These are phyloP conservation scores for Pachyrhynchus sulphureomaculatus DNA, from an alignment of 1,140 invertebrate species.

Conservation along the genomic window DNA sequence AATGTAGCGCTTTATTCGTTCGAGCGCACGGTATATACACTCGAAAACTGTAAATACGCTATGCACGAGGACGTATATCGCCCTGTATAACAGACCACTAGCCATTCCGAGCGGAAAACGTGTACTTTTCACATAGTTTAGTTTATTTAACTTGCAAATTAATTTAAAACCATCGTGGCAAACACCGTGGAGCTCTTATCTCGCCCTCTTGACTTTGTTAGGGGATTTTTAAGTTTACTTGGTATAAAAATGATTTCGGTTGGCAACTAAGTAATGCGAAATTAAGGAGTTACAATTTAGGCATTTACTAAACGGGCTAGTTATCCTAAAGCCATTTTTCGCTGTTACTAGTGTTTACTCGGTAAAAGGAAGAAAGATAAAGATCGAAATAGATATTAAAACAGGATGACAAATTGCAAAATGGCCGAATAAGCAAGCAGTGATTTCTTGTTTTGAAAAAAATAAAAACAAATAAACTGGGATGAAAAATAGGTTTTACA, in stretches of 20 bases:
- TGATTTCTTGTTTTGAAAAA: not conserved
- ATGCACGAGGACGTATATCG: slow-evolving; percentile 34
- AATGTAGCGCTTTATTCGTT: slow-evolving; percentile 16
- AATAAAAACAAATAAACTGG: slow-evolving; percentile 3
- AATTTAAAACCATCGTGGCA: slow-evolving; percentile 10
- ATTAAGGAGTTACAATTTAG: not conserved
- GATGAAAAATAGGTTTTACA: slow-evolving; percentile 4
- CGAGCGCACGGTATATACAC: slow-evolving; percentile 8
- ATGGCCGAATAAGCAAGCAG: not conserved
- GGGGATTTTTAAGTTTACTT: not conserved
- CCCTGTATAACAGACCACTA: slow-evolving; percentile 17
- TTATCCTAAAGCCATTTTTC: too few relatives aligned
- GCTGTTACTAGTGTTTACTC: too few relatives aligned
- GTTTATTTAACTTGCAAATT: slow-evolving; percentile 15
- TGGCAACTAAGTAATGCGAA: not conserved
- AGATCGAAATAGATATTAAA: too few relatives aligned
- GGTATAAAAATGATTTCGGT: not conserved
- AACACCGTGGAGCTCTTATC: not conserved
- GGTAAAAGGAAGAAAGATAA: too few relatives aligned
- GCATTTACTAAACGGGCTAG: not conserved
- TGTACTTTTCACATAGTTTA: slow-evolving; percentile 17
- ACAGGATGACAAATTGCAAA: too few relatives aligned
- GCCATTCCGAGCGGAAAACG: slow-evolving; percentile 4
- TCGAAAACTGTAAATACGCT: slow-evolving; percentile 31
- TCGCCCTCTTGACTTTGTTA: not conserved